phyloP scores from a whole-genome alignment of 2,888 invertebrate species.

The Melanophora roralis region DNA sequence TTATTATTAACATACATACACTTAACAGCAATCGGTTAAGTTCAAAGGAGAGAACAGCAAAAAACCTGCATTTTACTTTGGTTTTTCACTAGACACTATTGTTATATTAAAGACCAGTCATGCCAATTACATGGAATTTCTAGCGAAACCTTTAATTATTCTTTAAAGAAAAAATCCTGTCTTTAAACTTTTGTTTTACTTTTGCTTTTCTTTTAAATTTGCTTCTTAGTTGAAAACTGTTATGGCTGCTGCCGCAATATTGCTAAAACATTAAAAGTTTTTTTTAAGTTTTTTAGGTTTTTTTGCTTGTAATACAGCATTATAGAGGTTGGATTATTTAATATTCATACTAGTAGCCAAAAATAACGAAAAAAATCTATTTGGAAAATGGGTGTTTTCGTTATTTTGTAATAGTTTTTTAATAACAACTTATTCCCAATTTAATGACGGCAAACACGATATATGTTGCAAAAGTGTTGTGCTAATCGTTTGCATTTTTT shows the following conservation, averaged over 20 bases:
- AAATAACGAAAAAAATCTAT: slow-evolving; percentile 14
- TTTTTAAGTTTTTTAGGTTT: neutral
- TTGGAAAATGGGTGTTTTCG: slow-evolving; percentile 51
- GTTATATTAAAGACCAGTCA: slow-evolving; percentile 10
- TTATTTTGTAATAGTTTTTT: slow-evolving; percentile 50
- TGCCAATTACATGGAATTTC: slow-evolving; percentile 27
- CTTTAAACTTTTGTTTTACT: slow-evolving; percentile 21
- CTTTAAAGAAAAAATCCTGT: slow-evolving; percentile 7
- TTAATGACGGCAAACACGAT: slow-evolving; percentile 46
- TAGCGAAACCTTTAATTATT: slow-evolving; percentile 30
- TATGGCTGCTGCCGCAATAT: neutral
- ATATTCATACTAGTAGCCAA: slow-evolving; percentile 5
- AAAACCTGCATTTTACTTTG: neutral
- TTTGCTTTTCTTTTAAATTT: slow-evolving; percentile 37
- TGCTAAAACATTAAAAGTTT: neutral
- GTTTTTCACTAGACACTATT: neutral
- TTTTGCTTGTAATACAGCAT: slow-evolving; percentile 32
- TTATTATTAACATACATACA: neutral
- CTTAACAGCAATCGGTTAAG: neutral
- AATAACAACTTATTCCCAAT: slow-evolving; percentile 42
- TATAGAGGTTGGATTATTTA: neutral
- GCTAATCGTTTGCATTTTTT: slow-evolving; percentile 2
- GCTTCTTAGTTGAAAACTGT: slow-evolving; percentile 8
- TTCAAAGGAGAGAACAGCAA: neutral
- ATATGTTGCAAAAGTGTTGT: slow-evolving; percentile 22